phyloP scores from a whole-genome alignment of 2,113 vertebrate species.

The Gobio gobio region DNA sequence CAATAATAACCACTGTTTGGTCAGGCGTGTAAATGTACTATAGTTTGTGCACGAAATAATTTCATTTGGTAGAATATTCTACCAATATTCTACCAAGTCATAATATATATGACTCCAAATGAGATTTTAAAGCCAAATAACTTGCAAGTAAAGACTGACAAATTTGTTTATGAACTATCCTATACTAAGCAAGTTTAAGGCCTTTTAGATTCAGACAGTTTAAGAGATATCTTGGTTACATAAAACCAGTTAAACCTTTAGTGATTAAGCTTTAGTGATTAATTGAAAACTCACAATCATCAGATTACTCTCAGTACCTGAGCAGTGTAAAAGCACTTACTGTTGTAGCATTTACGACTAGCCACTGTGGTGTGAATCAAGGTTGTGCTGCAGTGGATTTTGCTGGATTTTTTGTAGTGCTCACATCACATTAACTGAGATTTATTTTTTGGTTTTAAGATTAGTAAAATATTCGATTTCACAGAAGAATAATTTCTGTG shows the following conservation, averaged over 20 bases:
- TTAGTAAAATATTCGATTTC: not conserved
- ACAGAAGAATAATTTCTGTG: not conserved
- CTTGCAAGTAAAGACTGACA: not conserved
- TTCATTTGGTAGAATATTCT: no score
- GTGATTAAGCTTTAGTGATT: constrained; percentile 31
- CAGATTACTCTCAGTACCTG: not conserved
- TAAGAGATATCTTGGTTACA: not conserved
- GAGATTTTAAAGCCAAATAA: not conserved
- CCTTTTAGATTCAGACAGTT: not conserved
- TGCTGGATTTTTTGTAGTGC: not conserved
- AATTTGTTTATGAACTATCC: not conserved
- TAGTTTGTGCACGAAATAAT: no score
- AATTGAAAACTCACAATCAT: constrained; percentile 9
- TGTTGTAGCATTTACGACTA: not conserved
- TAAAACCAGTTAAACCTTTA: not conserved
- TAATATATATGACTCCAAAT: not conserved
- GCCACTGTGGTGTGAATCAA: not conserved
- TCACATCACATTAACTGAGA: not conserved
- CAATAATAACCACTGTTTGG: no score
- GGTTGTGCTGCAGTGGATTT: not conserved
- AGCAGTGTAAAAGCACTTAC: not conserved
- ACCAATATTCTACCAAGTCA: no score
- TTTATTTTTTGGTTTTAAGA: not conserved
- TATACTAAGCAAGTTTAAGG: not conserved
- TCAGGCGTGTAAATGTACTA: no score